phyloP scores from a whole-genome alignment of 2,113 vertebrate species.

The Stictonetta naevosa region DNA sequence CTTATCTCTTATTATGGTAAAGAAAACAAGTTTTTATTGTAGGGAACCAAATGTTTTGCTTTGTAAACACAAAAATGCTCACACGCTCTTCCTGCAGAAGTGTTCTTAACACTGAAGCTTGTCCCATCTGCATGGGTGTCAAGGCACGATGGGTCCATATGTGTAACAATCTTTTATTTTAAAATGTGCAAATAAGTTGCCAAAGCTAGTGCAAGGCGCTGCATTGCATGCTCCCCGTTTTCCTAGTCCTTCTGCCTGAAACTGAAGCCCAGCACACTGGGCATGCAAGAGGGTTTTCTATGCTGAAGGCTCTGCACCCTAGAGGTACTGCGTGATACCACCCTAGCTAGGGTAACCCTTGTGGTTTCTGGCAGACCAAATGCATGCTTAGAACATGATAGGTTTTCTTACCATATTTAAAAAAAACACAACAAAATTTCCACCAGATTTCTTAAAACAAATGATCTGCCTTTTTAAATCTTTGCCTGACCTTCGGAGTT shows the following conservation, averaged over 20 bases:
- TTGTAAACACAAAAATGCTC: neutral
- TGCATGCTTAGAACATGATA: neutral
- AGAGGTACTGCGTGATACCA: rapidly evolving
- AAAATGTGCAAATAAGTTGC: neutral
- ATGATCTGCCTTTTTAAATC: constrained; percentile 27
- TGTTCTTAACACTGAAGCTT: rapidly evolving
- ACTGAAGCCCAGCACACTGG: rapidly evolving
- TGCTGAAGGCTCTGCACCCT: neutral
- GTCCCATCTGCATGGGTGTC: neutral
- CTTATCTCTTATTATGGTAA: neutral
- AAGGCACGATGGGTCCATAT: neutral
- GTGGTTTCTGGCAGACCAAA: neutral
- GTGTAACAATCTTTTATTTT: neutral
- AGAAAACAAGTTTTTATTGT: neutral
- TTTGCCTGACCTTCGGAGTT: constrained; percentile 53
- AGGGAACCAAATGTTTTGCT: neutral
- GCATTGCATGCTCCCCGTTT: neutral
- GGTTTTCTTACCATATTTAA: neutral
- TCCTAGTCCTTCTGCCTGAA: neutral
- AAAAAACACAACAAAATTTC: neutral
- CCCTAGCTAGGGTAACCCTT: rapidly evolving
- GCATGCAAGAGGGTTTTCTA: neutral
- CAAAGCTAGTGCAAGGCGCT: rapidly evolving
- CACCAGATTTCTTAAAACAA: constrained; percentile 13
- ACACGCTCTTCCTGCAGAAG: neutral